Base-by-base conservation (phyloP, 2,113 vertebrate species). In the Corvus moneduloides region DNA sequence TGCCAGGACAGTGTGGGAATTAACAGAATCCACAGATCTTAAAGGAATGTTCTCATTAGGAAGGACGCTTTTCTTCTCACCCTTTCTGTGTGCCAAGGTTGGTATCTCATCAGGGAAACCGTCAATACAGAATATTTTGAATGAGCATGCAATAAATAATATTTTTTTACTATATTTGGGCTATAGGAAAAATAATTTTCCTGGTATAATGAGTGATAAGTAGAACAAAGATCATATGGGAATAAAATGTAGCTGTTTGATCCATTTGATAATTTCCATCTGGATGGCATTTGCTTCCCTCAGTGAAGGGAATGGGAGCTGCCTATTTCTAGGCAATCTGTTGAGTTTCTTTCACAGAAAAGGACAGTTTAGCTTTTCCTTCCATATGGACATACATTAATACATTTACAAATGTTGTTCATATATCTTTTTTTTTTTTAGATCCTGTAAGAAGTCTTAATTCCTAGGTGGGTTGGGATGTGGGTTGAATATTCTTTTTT, bases 221-320 rank as follows among this genome's bases (percentile, higher is more conserved):
- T 72, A 93, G 79, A 95, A 74, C 83, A 93, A 96, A 88, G 68
- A 84, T 93, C 63, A 63, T 84, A 71, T 93, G 92, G 76, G 92
- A 95, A 88, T 93, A 91, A 86, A 95, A 63, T 67, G 13, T 89
- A 81, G 30, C 63, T 94, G 49, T 94, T 94, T 92, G 75, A 96
- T 92, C 90, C 72, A 68, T 93, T 95, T 93, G 63, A 91, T 88
- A 84, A 92, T 88, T 96, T 97, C 93, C 94, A 96, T 97, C 94
- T 97, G 96, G 92, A 84, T 90, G 76, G 48, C 76, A 90, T 89
- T 96, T 94, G 12, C 64, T 89, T 92, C 41, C 44, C 46, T 78
- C 20, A 44, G 59, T 75, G 64, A 87, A 71, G 48, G 56, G 88
- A 96, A 95, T 1, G 2, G n/a, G 52, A 86, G 48, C 73, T 95